These are phyloP conservation scores for Axea sp. DNA, from an alignment of 2,888 invertebrate species.

Conservation along the genomic window DNA sequence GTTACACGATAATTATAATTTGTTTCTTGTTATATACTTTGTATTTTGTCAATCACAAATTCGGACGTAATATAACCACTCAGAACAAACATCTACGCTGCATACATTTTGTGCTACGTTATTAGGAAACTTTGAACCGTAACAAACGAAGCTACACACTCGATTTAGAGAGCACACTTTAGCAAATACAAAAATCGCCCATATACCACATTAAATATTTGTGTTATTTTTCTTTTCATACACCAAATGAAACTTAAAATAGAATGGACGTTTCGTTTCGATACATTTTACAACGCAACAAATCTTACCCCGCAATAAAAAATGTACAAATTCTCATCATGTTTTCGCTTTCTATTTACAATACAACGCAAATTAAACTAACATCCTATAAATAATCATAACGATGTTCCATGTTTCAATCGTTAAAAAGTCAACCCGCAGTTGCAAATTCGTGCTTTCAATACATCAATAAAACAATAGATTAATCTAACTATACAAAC, in stretches of 20 bases:
- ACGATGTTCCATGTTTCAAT: background rate
- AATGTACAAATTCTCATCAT: slow-evolving; percentile 30
- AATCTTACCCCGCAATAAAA: slow-evolving; percentile 21
- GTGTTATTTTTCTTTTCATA: background rate
- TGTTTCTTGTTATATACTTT: slow-evolving; percentile 12
- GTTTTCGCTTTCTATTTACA: slow-evolving; percentile 26
- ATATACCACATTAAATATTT: background rate
- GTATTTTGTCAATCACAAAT: slow-evolving; percentile 42
- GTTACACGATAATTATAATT: too few species aligned
- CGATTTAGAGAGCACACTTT: slow-evolving; percentile 50
- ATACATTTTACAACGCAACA: slow-evolving; percentile 6
- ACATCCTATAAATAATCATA: slow-evolving; percentile 2
- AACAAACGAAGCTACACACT: slow-evolving; percentile 48
- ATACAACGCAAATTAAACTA: slow-evolving; percentile 5
- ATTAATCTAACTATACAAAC: slow-evolving; percentile 38
- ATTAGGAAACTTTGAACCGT: slow-evolving; percentile 60
- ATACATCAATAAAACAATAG: background rate
- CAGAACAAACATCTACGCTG: slow-evolving; percentile 36
- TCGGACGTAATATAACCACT: slow-evolving; percentile 48
- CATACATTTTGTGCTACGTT: slow-evolving; percentile 55
- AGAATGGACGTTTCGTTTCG: slow-evolving; percentile 6
- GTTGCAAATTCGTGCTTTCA: background rate
- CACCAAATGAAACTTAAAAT: slow-evolving; percentile 13
- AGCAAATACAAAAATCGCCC: slow-evolving; percentile 21
- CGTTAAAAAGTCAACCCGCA: background rate